Evolutionary conservation across 2,888 invertebrate species (phyloP), one percentile per base, ranked within the genome.

Genomic region (Lycia hirtaria): DNA sequence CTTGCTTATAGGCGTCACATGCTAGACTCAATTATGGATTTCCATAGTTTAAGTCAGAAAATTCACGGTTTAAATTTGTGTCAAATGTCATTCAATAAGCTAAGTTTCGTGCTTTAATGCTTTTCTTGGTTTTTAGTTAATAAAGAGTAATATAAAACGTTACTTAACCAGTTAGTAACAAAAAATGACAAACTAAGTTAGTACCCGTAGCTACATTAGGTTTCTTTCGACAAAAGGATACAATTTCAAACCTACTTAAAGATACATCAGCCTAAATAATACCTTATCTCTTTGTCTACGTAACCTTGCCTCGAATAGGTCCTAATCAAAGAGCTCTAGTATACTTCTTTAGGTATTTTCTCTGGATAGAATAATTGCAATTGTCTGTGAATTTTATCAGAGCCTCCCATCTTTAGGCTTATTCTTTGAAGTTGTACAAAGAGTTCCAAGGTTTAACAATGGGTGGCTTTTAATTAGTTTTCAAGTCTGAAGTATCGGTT

Each of bases 371-470:
- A 60, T 65, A 65, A 68, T 69, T 69, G 63, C 63, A 63, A 58
- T 67, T 66, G 68, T 65, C 64, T 62, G 62, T 47, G 59, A 51
- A 69, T 68, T 71, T 65, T 63, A 68, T 67, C 61, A 15, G 33
- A 6, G 33, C 6, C 60, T 33, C 47, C 45, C 48, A 68, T 71
- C 58, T 54, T 51, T 62, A 64, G 56, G 62, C 53, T 43, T 53
- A 52, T 62, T 68, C 65, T 64, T 67, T 63, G 55, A 63, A 38
- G 48, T 26, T 64, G 59, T 52, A 24, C 43, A 40, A 60, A 67
- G 53, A 15, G 17, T 54, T 56, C 38, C 38, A 9, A 19, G 30
- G 20, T 19, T 37, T 19, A 57, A 52, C 52, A 52, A 52, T 33
- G 47, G 33, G 19, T 24, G 47, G 19, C 32, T 41, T 40, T 48